Base-by-base conservation (phyloP, 2,888 invertebrate species). In the Scaptodrosophila latifasciaeformis region DNA sequence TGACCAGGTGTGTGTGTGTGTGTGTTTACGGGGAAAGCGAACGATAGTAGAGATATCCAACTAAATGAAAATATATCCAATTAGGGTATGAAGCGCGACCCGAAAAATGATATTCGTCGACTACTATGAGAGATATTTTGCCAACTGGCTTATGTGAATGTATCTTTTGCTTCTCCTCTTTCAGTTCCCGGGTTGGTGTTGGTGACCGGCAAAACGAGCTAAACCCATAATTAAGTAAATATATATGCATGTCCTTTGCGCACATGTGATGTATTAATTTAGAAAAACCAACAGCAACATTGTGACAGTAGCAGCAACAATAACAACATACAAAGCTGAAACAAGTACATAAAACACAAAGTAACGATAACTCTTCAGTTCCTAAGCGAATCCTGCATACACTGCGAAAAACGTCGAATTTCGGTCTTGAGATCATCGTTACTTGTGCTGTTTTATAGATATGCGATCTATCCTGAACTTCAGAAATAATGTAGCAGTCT, bases 241-340 rank as follows among this genome's bases (percentile, higher is more conserved):
- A 27, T 12, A 39, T 46, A 13, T 21, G 17, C 37, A 2, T 44
- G 44, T 44, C 35, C 45, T 50, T 15, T 48, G 30, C 42, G n/a
- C 54, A 27, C 55, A 50, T 47, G 64, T 76, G 78, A 81, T 75
- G 82, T 72, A 81, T 75, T 81, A 60, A 75, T 81, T 81, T 69
- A 67, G 61, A 66, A 67, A 58, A 67, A 51, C 55, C 56, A 49
- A 54, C 59, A 51, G 37, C 52, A 65, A 39, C 50, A 39, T n/a
- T n/a, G n/a, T n/a, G n/a, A n/a, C n/a, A n/a, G n/a, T n/a, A n/a
- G 43, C 37, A 50, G 31, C 44, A 29, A 37, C 52, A 51, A 34
- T 27, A 30, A 9, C 43, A 49, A 13, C 49, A 24, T n/a, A 34
- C 43, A 27, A 34, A 34, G 34, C 15, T 34, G 34, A 15, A 34